Evolutionary conservation across 1,140 invertebrate species (phyloP).

Genomic region (Drosophila nikananu): DNA sequence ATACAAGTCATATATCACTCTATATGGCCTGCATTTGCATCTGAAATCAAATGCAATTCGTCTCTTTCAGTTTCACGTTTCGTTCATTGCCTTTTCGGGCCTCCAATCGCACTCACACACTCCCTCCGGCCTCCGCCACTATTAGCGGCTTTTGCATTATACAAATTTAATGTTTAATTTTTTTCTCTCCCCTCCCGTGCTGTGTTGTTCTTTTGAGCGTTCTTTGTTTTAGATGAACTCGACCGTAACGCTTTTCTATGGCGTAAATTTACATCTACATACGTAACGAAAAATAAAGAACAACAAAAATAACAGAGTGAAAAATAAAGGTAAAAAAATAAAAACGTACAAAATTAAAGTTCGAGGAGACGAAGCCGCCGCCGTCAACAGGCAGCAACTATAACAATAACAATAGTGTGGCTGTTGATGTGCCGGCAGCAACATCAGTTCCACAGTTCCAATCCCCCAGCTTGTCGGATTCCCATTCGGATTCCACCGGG

Average conservation of each 20-base stretch:
- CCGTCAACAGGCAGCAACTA: conserved; percentile 54
- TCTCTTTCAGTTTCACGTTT: conserved; percentile 68
- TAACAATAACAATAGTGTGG: conserved; percentile 64
- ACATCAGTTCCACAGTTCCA: conserved; percentile 37
- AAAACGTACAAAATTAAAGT: conserved; percentile 52
- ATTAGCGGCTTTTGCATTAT: conserved; percentile 82
- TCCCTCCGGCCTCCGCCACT: conserved; percentile 30
- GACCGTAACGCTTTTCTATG: conserved; percentile 84
- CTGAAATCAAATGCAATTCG: conserved; percentile 72
- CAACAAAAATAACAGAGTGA: conserved; percentile 18
- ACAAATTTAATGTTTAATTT: conserved; percentile 83
- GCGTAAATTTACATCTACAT: conserved; percentile 84
- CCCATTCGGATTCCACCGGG: conserved; percentile 64
- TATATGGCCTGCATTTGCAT: conserved; percentile 49
- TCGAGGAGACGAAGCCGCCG: conserved; percentile 48
- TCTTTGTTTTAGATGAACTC: conserved; percentile 84
- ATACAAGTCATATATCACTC: conserved; percentile 40
- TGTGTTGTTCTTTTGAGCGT: conserved; percentile 73
- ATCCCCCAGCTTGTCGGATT: conserved; percentile 40
- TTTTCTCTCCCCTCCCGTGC: conserved; percentile 20
- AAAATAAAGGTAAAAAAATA: conserved; percentile 17
- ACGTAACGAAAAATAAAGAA: conserved; percentile 71
- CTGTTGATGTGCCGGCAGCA: conserved; percentile 50
- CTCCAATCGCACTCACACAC: conserved; percentile 21
- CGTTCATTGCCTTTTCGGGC: conserved; percentile 70